Evolutionary conservation across 2,797 vertebrate genomes (phyloP).

Genomic region (Nannoperca australis): DNA sequence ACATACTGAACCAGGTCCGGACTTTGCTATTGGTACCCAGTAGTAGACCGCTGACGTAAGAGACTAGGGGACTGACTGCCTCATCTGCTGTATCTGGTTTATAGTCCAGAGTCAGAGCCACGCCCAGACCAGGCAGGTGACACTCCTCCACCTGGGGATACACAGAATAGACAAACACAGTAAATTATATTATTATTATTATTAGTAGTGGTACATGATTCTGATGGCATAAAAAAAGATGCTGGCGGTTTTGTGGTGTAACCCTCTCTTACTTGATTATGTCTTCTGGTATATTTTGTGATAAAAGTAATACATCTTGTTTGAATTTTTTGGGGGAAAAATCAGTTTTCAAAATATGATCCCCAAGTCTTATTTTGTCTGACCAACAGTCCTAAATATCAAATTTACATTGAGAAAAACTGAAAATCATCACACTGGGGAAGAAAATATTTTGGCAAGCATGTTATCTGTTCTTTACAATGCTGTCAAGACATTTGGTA

Average conservation of each 20-base stretch:
- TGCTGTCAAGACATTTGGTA: not conserved
- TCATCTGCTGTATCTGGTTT: slow-evolving; percentile 93
- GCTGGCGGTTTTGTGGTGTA: not conserved
- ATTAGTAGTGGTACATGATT: not conserved
- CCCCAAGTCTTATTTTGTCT: not conserved
- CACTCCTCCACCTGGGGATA: slow-evolving; percentile 94
- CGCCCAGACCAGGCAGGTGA: slow-evolving; percentile 95
- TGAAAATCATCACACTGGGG: too few relatives aligned
- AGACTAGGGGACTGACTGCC: slow-evolving; percentile 96
- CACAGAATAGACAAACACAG: slow-evolving; percentile 4
- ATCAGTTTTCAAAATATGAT: not conserved
- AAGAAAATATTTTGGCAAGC: too few relatives aligned
- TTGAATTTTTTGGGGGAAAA: not conserved
- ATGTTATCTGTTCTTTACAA: not conserved
- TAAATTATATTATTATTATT: not conserved
- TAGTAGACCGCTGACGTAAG: slow-evolving; percentile 95
- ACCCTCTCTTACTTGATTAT: not conserved
- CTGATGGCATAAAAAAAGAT: not conserved
- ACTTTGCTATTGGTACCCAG: slow-evolving; percentile 98
- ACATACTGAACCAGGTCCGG: slow-evolving; percentile 98
- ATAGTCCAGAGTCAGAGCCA: slow-evolving; percentile 97
- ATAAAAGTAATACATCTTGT: not conserved
- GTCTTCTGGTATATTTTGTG: not conserved
- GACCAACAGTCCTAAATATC: not conserved
- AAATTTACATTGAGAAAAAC: not conserved